Base-by-base conservation (phyloP, 2,888 invertebrate genomes). In the Stegana nigrithorax region DNA sequence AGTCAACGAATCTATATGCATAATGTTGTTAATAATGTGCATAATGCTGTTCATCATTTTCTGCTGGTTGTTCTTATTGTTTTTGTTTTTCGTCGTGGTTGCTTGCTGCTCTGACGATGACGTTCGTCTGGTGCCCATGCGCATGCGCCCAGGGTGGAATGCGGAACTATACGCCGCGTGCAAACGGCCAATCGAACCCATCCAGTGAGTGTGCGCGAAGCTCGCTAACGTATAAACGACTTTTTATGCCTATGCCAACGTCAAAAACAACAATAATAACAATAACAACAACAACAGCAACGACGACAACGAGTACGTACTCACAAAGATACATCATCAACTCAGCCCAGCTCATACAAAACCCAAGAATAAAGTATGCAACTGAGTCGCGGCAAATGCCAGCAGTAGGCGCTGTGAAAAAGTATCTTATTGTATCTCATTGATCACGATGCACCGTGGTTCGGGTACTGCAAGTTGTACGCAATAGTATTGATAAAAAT, bases 141-240 rank as follows among this genome's bases (percentile, higher is more conserved):
- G 45, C 45, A 45, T 45, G 45, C 45, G 45, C 45, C 45, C 23
- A 45, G 23, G 23, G 23, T 45, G 45, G 45, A 45, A 45, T 45
- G 45, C 45, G 45, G 45, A 45, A 45, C 45, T 45, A 45, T 45
- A n/a, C n/a, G n/a, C n/a, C n/a, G n/a, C n/a, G n/a, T n/a, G n/a
- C n/a, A n/a, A n/a, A n/a, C n/a, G n/a, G n/a, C n/a, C n/a, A n/a
- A n/a, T n/a, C n/a, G n/a, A n/a, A n/a, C n/a, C n/a, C n/a, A n/a
- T n/a, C n/a, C n/a, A n/a, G n/a, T n/a, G n/a, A n/a, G n/a, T n/a
- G n/a, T n/a, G n/a, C n/a, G n/a, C n/a, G n/a, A n/a, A n/a, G n/a
- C n/a, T n/a, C n/a, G n/a, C n/a, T n/a, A n/a, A n/a, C n/a, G n/a
- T n/a, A n/a, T n/a, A n/a, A n/a, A n/a, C n/a, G n/a, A n/a, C n/a